Evolutionary conservation across 2,888 invertebrate species (phyloP).

Genomic region (Epirrita christyi): DNA sequence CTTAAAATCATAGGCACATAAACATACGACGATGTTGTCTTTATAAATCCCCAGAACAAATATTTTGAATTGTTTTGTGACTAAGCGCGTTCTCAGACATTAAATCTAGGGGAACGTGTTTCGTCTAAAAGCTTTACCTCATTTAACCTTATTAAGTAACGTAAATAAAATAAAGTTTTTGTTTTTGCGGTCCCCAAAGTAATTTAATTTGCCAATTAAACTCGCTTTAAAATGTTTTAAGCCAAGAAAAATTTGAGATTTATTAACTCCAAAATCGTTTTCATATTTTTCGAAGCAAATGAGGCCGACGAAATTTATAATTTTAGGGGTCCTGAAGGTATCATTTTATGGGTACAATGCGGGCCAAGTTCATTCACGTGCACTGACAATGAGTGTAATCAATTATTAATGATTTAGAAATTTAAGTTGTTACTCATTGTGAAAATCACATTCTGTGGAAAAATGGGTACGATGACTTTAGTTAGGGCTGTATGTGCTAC

Average conservation of each 20-base stretch:
- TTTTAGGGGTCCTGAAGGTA: conserved; percentile 42
- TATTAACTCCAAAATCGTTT: conserved; percentile 30
- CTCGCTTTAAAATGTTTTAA: conserved; percentile 20
- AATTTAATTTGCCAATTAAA: conserved; percentile 28
- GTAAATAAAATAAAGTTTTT: conserved; percentile 58
- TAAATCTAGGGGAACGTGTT: conserved; percentile 63
- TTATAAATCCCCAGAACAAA: conserved; percentile 53
- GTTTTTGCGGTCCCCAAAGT: conserved; percentile 38
- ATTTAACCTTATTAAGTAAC: conserved; percentile 65
- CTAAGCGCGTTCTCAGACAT: conserved; percentile 52
- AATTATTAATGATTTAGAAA: conserved; percentile 6
- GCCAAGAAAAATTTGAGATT: conserved; percentile 27
- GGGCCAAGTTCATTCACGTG: conserved; percentile 47
- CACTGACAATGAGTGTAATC: conserved; percentile 37
- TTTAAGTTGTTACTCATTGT: conserved; percentile 7
- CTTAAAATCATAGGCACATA: conserved; percentile 21
- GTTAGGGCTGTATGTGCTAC: too few relatives aligned
- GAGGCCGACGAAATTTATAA: conserved; percentile 39
- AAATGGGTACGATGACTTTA: too few relatives aligned
- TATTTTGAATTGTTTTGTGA: conserved; percentile 57
- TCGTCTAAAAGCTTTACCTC: conserved; percentile 74
- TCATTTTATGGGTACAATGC: conserved; percentile 42
- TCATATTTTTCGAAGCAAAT: conserved; percentile 37
- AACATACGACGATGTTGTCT: conserved; percentile 28
- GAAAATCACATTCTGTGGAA: too few relatives aligned